Base-by-base conservation (phyloP, 2,113 vertebrate genomes). In the Typhlomys cinereus region DNA sequence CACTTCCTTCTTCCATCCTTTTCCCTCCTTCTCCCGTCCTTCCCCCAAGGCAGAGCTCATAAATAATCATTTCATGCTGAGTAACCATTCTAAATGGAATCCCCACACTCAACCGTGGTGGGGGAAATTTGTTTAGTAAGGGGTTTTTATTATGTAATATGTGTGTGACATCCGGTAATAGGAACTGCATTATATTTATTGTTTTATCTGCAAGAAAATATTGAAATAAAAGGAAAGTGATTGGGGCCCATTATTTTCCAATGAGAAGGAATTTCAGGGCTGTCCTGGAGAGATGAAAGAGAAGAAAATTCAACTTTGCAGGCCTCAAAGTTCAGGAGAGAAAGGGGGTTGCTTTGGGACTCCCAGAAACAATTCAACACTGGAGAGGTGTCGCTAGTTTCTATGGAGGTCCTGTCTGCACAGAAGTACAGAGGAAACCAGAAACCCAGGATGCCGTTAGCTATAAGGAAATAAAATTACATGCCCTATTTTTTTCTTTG, bases 21-120 rank as follows among this genome's bases (percentile, higher is more conserved):
- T 92, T 48, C 61, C 70, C 64, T 18, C 44, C 21, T 94, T 82
- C 54, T 57, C 92, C 86, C 92, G 46, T 92, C 97, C 93, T 90
- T 91, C 94, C 94, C 74, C 84, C 93, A 96, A 95, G 95, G 96
- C 97, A 97, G 94, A 97, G 95, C 96, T 98, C 97, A 97, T 98
- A 98, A 97, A 98, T 98, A 98, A 97, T 96, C 96, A 97, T 98
- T 97, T 97, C 96, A 98, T 27, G 61, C 96, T 96, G 84, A 81
- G n/a, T 97, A 98, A 97, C 96, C 95, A 95, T 97, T 97, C 96
- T 97, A 98, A 98, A 98, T 98, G 96, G 97, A 97, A 98, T 97
- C 97, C 95, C 96, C 95, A 96, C 89, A 96, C 1, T n/a, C 66
- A 61, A 89, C 89, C 87, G 50, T 97, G 95, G 97, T 97, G 97